Evolutionary conservation across 2,113 vertebrate genomes (phyloP), one percentile per base, ranked within the genome.

Genomic region (Trogon melanurus): DNA sequence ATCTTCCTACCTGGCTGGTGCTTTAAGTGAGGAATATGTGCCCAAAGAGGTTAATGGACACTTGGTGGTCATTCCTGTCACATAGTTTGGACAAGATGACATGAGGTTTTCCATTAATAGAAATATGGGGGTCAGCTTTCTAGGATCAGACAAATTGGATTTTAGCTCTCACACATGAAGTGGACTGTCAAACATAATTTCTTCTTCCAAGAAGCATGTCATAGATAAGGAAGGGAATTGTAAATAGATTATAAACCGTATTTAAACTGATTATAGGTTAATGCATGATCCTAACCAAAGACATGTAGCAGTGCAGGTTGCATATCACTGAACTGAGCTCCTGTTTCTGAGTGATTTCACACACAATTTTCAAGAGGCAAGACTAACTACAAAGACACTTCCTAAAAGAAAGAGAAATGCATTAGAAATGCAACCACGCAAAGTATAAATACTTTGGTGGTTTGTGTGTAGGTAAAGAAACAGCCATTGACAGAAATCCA

Each of bases 201-300:
- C 44, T 82, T 79, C 88, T 82, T 91, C 70, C 65, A 91, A 91
- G 91, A 91, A 94, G 67, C 61, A 76, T 36, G 47, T 38, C 53
- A 32, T 34, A 62, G 83, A 69, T 50, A 92, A 93, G 83, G 57
- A 87, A 88, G 57, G 58, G 44, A 91, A 73, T 0, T 65, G 70
- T 34, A 93, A 88, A 91, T 13, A 81, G 32, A 84, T 85, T 88
- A 74, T 16, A 86, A 90, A 74, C 34, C 3, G 1, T 16, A 69
- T 21, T 84, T 84, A 75, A 92, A 75, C 27, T 67, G 60, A 83
- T 88, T 75, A 65, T 3, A 53, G 50, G 62, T 58, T 82, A 75
- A 79, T n/a, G n/a, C 45, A 62, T n/a, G 73, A 82, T 58, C 41
- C 45, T 65, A 69, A 72, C 19, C 57, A 60, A 74, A 91, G 91